Conservation (phyloP, 2,797 vertebrate genomes). For the Crocodylus rhombifer region DNA sequence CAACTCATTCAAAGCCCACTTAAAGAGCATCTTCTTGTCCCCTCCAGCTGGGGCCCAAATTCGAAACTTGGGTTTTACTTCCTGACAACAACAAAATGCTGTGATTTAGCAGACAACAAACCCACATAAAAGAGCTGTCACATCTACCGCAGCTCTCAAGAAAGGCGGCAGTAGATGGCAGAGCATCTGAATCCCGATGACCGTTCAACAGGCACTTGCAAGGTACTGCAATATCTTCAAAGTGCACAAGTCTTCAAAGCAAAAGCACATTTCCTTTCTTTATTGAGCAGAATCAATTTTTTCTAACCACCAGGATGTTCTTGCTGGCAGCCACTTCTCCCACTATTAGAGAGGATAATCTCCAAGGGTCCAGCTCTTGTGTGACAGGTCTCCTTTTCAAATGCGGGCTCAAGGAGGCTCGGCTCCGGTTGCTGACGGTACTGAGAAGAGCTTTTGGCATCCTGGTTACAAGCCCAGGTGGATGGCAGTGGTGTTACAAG, state of each 20-base stretch:
- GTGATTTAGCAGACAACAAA: slow-evolving; percentile 24
- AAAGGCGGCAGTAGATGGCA: slow-evolving; percentile 27
- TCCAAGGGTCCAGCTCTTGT: not conserved
- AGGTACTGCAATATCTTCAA: not conserved
- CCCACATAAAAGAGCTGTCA: slow-evolving; percentile 27
- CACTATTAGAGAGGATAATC: not conserved
- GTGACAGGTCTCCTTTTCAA: not conserved
- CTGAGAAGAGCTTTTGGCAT: not conserved
- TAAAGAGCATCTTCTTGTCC: not conserved
- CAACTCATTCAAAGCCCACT: not conserved
- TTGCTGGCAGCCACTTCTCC: slow-evolving; percentile 32
- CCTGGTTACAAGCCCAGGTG: not conserved
- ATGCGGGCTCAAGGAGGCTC: not conserved
- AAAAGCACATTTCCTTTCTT: not conserved
- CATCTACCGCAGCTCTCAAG: slow-evolving; percentile 37
- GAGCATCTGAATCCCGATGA: slow-evolving; percentile 14
- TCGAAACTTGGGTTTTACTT: fast-evolving
- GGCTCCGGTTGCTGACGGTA: not conserved
- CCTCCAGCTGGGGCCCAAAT: not conserved
- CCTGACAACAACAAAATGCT: slow-evolving; percentile 6
- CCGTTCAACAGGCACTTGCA: slow-evolving; percentile 30
- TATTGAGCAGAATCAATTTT: not conserved
- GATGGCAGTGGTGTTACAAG: not conserved
- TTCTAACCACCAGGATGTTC: not conserved
- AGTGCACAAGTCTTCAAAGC: slow-evolving; percentile 16